phyloP scores from a whole-genome alignment of 2,113 vertebrate species.

The Falcunculus frontatus region DNA sequence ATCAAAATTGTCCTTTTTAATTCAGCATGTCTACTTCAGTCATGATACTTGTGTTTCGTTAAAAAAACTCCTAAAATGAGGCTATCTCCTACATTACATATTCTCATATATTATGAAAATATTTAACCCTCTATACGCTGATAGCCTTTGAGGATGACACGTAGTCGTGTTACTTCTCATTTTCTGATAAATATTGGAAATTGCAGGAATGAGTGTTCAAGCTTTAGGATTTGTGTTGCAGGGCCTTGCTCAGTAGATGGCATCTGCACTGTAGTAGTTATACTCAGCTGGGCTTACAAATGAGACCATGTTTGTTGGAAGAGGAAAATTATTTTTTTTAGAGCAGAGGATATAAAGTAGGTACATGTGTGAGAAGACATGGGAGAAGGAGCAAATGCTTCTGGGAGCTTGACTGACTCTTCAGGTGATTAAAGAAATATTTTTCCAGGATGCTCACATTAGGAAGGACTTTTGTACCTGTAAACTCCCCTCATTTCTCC shows the following conservation, averaged over 20 bases:
- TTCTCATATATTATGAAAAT: not conserved
- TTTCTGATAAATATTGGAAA: not conserved
- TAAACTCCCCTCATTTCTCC: not conserved
- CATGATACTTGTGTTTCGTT: not conserved
- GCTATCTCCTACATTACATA: not conserved
- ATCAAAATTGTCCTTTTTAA: not conserved
- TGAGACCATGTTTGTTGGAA: not conserved
- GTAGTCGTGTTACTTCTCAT: not conserved
- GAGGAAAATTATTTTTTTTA: not conserved
- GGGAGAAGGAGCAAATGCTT: not conserved
- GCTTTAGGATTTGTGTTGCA: not conserved
- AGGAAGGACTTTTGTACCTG: not conserved
- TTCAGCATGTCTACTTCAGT: not conserved
- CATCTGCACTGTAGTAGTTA: not conserved
- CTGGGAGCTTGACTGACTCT: not conserved
- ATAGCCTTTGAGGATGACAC: not conserved
- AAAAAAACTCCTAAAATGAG: not conserved
- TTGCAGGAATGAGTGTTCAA: not conserved
- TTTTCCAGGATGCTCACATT: not conserved
- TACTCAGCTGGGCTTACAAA: not conserved
- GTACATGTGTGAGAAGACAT: rapidly evolving
- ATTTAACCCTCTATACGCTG: not conserved
- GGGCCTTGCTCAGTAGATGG: not conserved
- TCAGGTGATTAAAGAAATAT: not conserved
- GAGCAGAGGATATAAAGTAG: rapidly evolving